Evolutionary conservation across 1,140 invertebrate species (phyloP).

Genomic region (Pogonomyrmex barbatus): DNA sequence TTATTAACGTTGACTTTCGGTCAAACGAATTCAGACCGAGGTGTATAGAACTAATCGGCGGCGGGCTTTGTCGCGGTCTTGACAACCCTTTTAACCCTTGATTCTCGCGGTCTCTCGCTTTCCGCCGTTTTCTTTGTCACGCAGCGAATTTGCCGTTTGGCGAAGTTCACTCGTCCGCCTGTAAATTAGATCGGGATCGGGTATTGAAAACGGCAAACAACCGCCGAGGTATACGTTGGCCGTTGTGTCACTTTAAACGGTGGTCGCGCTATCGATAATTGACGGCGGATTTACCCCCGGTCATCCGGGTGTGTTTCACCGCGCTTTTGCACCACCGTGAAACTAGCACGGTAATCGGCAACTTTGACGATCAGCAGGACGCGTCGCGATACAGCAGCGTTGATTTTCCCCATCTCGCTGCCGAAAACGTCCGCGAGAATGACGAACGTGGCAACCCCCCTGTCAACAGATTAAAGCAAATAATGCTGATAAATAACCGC

Average conservation of each 20-base stretch:
- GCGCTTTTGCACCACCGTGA: constrained; percentile 43
- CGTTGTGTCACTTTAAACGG: constrained; percentile 32
- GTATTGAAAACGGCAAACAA: constrained; percentile 53
- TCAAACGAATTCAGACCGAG: constrained; percentile 31
- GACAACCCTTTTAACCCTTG: constrained; percentile 35
- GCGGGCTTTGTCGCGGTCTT: constrained; percentile 15
- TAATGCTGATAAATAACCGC: constrained; percentile 53
- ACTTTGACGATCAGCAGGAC: constrained; percentile 43
- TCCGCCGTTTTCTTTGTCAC: constrained; percentile 48
- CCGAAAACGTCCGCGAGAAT: constrained; percentile 27
- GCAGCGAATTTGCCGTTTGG: constrained; percentile 2
- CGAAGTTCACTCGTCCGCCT: background rate
- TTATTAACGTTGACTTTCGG: constrained; percentile 10
- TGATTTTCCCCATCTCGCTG: constrained; percentile 32
- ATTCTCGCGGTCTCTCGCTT: constrained; percentile 19
- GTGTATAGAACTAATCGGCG: constrained; percentile 35
- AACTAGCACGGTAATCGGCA: constrained; percentile 51
- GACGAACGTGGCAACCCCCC: background rate
- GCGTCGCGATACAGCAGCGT: constrained; percentile 20
- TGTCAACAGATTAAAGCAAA: constrained; percentile 29
- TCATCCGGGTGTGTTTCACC: constrained; percentile 26
- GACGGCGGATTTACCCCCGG: constrained; percentile 36
- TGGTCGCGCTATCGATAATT: constrained; percentile 52
- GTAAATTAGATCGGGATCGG: constrained; percentile 51
- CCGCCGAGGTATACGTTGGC: background rate